Base-by-base conservation (phyloP, 1,140 invertebrate genomes). In the Eciton burchellii region DNA sequence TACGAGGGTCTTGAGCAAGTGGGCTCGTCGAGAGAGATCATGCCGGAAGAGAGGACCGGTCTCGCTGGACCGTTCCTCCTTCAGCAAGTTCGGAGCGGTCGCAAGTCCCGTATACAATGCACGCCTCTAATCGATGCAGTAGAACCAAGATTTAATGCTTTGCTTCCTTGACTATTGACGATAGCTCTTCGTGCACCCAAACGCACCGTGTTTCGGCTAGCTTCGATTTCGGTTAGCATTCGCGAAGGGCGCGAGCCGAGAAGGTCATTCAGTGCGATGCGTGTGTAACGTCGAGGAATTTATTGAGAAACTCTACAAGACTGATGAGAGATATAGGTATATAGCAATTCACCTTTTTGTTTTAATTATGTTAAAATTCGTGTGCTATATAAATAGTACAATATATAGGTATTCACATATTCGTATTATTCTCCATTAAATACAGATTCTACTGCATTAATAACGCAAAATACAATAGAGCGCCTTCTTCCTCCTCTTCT, bases 371-470 rank as follows among this genome's bases (percentile, higher is more conserved):
- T 35, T 35, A 35, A 35, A 35, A 35, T 35, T 2, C 6, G 6
- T 35, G 6, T 35, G 35, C 6, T n/a, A n/a, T n/a, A n/a, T n/a
- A n/a, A n/a, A n/a, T n/a, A n/a, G n/a, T n/a, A n/a, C n/a, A n/a
- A n/a, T n/a, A n/a, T n/a, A n/a, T n/a, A n/a, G n/a, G n/a, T n/a
- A n/a, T n/a, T n/a, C n/a, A n/a, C n/a, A n/a, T n/a, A n/a, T n/a
- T n/a, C n/a, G 4, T 16, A 54, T 41, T 47, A 19, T 41, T 77
- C 21, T 56, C 21, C 11, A 21, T 77, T 43, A 60, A 73, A 60
- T 73, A 54, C 47, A 77, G 52, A 35, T 77, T 56, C 62, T 77
- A 77, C 49, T 66, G 74, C 49, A 77, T 65, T 77, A 59, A 35
- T 77, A 66, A 66, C 14, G 9, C 35, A 77, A 74, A 77, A 47